phyloP scores from a whole-genome alignment of 2,888 invertebrate species.

The Diloba caeruleocephala region DNA sequence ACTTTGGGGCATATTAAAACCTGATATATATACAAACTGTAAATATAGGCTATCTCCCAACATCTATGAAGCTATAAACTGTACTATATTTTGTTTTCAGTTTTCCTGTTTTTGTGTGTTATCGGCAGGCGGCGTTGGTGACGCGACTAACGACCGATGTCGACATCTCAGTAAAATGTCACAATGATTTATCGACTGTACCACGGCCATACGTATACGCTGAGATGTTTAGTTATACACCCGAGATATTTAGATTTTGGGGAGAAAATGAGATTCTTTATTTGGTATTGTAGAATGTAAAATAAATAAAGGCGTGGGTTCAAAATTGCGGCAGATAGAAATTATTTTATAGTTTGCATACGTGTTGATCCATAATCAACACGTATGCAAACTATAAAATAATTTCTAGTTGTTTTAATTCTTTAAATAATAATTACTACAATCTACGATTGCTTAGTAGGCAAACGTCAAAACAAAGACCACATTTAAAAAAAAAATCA shows the following conservation, averaged over 20 bases:
- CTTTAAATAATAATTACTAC: too few species aligned
- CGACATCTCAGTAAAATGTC: constrained; percentile 75
- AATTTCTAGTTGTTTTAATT: too few species aligned
- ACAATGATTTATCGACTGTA: constrained; percentile 75
- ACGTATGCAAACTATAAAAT: too few species aligned
- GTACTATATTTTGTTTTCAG: constrained; percentile 30
- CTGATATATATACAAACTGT: constrained; percentile 23
- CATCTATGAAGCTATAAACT: constrained; percentile 23
- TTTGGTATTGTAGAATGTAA: not conserved
- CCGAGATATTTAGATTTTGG: constrained; percentile 15
- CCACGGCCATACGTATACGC: constrained; percentile 16
- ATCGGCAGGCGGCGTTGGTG: constrained; percentile 68
- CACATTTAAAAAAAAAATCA: too few species aligned
- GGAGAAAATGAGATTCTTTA: constrained; percentile 7
- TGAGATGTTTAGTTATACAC: too few species aligned
- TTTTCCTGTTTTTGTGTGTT: constrained; percentile 73
- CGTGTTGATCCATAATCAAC: too few species aligned
- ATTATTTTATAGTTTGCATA: too few species aligned
- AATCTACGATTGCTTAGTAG: too few species aligned
- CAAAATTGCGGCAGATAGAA: too few species aligned
- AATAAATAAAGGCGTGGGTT: too few species aligned
- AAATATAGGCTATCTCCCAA: constrained; percentile 13
- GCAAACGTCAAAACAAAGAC: too few species aligned
- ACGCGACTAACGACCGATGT: constrained; percentile 76
- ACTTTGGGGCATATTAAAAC: too few species aligned